Percentiles rank a stretch among this genome's conserved stretches.
Evolutionary conservation across 2,888 invertebrate species (phyloP).

Genomic region (Meiosimyza platycephala): DNA sequence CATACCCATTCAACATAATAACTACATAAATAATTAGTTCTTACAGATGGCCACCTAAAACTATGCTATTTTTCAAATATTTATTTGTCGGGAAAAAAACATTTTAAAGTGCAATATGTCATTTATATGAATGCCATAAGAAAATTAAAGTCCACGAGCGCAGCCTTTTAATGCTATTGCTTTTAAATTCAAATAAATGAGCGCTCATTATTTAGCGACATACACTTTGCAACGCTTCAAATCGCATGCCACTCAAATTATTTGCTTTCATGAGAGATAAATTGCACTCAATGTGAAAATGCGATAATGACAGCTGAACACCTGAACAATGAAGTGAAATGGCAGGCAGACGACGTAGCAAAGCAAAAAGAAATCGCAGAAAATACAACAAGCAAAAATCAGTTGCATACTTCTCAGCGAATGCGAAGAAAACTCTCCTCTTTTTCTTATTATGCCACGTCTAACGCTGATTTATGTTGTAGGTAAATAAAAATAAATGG

Average conservation of each 20-base stretch:
- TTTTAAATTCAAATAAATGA: neutral
- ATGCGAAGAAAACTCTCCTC: neutral
- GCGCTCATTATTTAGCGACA: neutral
- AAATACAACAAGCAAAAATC: neutral
- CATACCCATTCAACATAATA: too few relatives aligned
- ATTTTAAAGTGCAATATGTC: too few relatives aligned
- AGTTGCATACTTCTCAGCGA: conserved; percentile 3
- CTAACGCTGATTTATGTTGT: conserved; percentile 17
- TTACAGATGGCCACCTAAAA: too few relatives aligned
- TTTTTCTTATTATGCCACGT: neutral
- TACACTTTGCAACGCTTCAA: neutral
- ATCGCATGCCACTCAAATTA: neutral
- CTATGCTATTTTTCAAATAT: too few relatives aligned
- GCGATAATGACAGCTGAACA: neutral
- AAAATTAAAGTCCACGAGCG: too few relatives aligned
- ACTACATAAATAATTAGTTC: too few relatives aligned
- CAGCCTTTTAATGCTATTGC: too few relatives aligned
- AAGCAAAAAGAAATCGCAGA: too few relatives aligned
- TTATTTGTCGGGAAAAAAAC: too few relatives aligned
- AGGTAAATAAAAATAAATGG: conserved; percentile 13
- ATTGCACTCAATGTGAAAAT: neutral
- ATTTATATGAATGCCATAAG: too few relatives aligned
- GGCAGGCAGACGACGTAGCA: neutral
- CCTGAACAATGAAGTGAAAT: neutral
- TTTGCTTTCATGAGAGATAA: conserved; percentile 6